Conservation (phyloP, 2,797 vertebrate species). For the Sebastes variabilis region DNA sequence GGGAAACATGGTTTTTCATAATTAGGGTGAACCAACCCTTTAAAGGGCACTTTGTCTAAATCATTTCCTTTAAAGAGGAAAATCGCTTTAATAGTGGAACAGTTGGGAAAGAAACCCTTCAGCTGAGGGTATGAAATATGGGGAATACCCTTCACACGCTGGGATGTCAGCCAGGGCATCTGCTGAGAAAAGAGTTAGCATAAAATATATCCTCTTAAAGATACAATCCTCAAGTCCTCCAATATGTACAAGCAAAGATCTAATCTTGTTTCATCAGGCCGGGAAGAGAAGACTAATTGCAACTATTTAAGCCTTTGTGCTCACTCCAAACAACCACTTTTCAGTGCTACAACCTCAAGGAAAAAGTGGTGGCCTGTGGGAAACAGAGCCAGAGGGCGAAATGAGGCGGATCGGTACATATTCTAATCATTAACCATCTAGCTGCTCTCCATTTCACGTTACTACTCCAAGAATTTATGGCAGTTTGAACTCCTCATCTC, state of each 20-base stretch:
- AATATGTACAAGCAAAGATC: background rate
- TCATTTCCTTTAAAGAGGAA: background rate
- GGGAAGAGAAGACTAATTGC: conserved; percentile 18
- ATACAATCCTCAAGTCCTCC: background rate
- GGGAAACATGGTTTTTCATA: background rate
- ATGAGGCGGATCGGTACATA: conserved; percentile 49
- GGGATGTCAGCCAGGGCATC: conserved; percentile 48
- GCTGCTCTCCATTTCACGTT: conserved; percentile 54
- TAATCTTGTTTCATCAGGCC: conserved; percentile 10
- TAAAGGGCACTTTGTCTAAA: background rate
- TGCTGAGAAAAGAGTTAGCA: conserved; percentile 38
- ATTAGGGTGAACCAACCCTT: background rate
- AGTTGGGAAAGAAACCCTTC: conserved; percentile 9
- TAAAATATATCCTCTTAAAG: conserved; percentile 16
- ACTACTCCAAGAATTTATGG: conserved; percentile 63
- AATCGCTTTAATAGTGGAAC: conserved; percentile 7
- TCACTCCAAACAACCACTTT: conserved; percentile 12
- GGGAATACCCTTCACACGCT: conserved; percentile 50
- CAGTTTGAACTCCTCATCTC: conserved; percentile 52
- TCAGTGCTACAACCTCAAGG: conserved; percentile 15
- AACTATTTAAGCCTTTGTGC: conserved; percentile 16
- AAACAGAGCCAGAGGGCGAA: conserved; percentile 58
- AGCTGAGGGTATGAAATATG: conserved; percentile 22
- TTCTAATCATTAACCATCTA: conserved; percentile 71
- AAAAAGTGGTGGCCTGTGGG: conserved; percentile 40